phyloP scores from a whole-genome alignment of 2,113 vertebrate species.

The Myiozetetes cayanensis region DNA sequence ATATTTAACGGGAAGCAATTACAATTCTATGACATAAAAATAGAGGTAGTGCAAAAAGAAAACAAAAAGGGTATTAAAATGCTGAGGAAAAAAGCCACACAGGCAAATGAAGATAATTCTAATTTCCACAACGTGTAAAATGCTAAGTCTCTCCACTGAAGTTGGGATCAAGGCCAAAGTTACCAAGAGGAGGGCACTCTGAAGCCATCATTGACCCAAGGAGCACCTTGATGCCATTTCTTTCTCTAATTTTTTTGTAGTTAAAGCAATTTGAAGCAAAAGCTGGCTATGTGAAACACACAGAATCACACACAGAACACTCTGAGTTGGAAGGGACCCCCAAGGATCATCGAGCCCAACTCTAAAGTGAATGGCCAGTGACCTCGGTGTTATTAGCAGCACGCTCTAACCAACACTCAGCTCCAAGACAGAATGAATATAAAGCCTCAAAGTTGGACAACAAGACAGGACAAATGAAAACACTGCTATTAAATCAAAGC shows the following conservation, averaged over 20 bases:
- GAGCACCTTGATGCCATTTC: not conserved
- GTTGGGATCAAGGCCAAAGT: not conserved
- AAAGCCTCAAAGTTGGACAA: not conserved
- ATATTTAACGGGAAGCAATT: not conserved
- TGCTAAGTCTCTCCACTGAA: not conserved
- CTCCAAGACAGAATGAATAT: not conserved
- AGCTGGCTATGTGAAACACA: not conserved
- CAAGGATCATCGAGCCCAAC: not conserved
- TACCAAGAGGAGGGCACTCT: not conserved
- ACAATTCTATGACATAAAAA: not conserved
- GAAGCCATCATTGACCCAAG: not conserved
- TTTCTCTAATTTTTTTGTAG: not conserved
- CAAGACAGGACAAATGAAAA: conserved; percentile 34
- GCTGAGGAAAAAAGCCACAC: not conserved
- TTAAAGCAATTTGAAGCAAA: not conserved
- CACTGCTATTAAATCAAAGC: not conserved
- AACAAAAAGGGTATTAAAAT: not conserved
- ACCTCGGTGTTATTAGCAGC: not conserved
- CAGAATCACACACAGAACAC: not conserved
- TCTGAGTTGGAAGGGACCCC: not conserved
- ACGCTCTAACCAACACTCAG: not conserved
- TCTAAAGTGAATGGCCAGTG: not conserved
- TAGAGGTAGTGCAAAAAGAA: not conserved
- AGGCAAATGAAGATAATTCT: conserved; percentile 1
- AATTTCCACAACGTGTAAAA: not conserved